Conservation (phyloP, 2,797 vertebrate species). For the Ptychobarbus kaznakovi region DNA sequence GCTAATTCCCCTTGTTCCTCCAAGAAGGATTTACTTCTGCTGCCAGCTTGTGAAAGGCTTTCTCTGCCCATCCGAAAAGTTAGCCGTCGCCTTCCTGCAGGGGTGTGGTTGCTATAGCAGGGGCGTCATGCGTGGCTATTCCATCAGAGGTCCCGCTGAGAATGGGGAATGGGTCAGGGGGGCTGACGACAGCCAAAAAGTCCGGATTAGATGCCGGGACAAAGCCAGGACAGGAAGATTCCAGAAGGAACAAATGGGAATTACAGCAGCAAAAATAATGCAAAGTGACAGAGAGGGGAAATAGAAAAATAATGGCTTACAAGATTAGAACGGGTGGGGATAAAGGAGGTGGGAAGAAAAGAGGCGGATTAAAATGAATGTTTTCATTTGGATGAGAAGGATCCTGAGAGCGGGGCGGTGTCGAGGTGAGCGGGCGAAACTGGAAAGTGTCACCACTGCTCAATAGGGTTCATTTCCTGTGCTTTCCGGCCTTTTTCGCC, state of each 20-base stretch:
- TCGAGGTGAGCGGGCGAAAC: conserved; percentile 73
- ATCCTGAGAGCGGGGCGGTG: conserved; percentile 71
- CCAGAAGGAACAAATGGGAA: conserved; percentile 92
- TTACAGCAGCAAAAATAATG: conserved; percentile 96
- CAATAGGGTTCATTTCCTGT: conserved; percentile 83
- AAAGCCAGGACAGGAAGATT: conserved; percentile 93
- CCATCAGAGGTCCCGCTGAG: conserved; percentile 86
- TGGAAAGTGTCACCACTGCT: conserved; percentile 73
- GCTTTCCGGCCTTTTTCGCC: conserved; percentile 66
- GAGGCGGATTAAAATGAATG: conserved; percentile 77
- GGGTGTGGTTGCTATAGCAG: conserved; percentile 97
- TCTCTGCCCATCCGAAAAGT: conserved; percentile 88
- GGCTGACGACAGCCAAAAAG: conserved; percentile 84
- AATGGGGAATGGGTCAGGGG: conserved; percentile 77
- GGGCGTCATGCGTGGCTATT: conserved; percentile 91
- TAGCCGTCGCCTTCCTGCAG: conserved; percentile 90
- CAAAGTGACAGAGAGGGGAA: conserved; percentile 94
- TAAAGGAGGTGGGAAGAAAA: conserved; percentile 71
- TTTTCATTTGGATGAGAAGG: conserved; percentile 86
- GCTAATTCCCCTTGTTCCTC: conserved; percentile 97
- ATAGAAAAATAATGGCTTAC: conserved; percentile 93
- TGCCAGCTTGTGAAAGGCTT: conserved; percentile 91
- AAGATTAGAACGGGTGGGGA: conserved; percentile 77
- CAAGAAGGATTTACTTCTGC: conserved; percentile 95
- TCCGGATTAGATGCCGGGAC: conserved; percentile 89